A percentile compares a stretch with the other conserved stretches of the same genome.
These are phyloP conservation scores for Motacilla alba DNA, from an alignment of 2,113 vertebrate species.

Conservation along the genomic window DNA sequence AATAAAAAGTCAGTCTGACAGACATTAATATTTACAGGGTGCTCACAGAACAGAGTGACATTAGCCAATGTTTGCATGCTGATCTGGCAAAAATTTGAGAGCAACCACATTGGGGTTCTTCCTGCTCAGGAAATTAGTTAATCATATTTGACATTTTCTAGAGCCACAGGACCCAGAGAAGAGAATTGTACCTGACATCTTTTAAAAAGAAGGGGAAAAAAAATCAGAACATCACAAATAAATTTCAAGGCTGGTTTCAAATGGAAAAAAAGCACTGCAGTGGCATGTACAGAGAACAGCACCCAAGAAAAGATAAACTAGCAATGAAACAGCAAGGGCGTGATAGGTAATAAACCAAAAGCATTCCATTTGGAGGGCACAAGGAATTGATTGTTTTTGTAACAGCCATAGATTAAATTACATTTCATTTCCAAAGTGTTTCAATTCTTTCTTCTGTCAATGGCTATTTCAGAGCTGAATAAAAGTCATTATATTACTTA, in stretches of 20 bases:
- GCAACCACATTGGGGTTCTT: neutral
- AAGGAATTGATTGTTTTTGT: slow-evolving; percentile 29
- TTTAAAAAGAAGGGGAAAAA: neutral
- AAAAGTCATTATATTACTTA: neutral
- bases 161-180: neutral
- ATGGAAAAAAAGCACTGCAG: neutral
- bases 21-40: slow-evolving; percentile 6
- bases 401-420: slow-evolving; percentile 28
- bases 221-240: slow-evolving; percentile 5
- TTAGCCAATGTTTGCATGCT: neutral
- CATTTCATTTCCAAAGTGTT: slow-evolving; percentile 36
- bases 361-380: neutral
- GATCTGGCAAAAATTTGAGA: slow-evolving; percentile 35
- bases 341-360: neutral
- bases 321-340: neutral
- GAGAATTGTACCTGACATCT: neutral
- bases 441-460: slow-evolving; percentile 41
- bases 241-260: slow-evolving; percentile 7
- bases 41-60: neutral
- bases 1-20: neutral
- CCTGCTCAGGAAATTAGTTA: slow-evolving; percentile 3
- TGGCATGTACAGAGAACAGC: neutral
- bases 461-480: slow-evolving; percentile 20
- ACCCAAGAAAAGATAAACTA: neutral
- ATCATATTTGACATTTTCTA: slow-evolving; percentile 3